Evolutionary conservation across 2,888 invertebrate species (phyloP), one percentile per base, ranked within the genome.

Genomic region (Amblyjoppa proteus): DNA sequence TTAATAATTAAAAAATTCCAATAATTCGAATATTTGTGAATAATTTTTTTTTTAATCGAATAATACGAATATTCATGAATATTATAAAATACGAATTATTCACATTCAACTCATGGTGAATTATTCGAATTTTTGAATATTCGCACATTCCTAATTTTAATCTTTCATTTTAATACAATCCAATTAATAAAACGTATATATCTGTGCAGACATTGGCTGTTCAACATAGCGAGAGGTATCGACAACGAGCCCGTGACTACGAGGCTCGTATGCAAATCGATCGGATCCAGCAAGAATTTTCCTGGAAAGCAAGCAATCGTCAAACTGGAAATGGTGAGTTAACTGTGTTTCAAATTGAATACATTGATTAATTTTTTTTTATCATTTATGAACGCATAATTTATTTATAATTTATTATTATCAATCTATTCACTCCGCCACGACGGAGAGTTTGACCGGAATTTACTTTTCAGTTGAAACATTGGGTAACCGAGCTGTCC

Each of bases 231-330:
- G 2, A 96, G 97, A 86, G 99, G 99, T 1, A 96, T 97, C 78
- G 98, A 99, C 92, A 94, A 96, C 86, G 99, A 99, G 91, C 96
- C 97, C 16, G 99, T 99, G 0, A 97, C 96, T 83, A 96, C 97
- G 0, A 96, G 98, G 87, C 96, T 98, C 86, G 96, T 98, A 79
- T 96, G 98, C 0, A 99, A 99, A 94, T 99, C 99, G 76, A 98
- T 99, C 89, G 99, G 99, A 0, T 99, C 99, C 91, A 98, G 98
- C 93, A 99, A 99, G 94, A 98, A 98, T 91, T 99, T 99, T 93
- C 96, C 96, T 2, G 99, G 98, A 0, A 96, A 96, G 91, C 96
- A 96, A 88, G 97, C 97, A 11, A 95, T 99, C 5, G 94, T 94
- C 0, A 96, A 96, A 25, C 92, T 96, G 51, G 96, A 96, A 41